Base-by-base conservation (phyloP, 2,113 vertebrate genomes). In the Xerus inauris region DNA sequence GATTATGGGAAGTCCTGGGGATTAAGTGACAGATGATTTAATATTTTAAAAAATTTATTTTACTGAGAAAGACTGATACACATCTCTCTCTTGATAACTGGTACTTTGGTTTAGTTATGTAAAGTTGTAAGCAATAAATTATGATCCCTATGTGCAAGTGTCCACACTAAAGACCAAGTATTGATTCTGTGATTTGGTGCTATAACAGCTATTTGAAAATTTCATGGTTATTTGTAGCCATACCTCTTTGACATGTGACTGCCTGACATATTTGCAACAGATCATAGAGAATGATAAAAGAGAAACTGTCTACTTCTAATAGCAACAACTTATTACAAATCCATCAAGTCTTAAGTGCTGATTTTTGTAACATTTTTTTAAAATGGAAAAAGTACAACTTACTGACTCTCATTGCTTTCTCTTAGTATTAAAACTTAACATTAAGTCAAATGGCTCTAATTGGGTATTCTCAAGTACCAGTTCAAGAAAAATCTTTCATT, bases 1-100 rank as follows among this genome's bases (percentile, higher is more conserved):
- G 38, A 97, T 69, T 49, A 80, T n/a, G 16, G 35, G 19, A 59
- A 88, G 62, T 81, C 20, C 59, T 32, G 88, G 28, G 54, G 67
- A 97, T 96, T 75, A 96, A 81, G 24, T 87, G 22, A 7, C 92
- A 93, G 47, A 72, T n/a, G 47, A 84, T 76, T 87, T 85, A 92
- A 84, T 49, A 59, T 64, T 93, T 88, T 79, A 75, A 76, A 76
- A 94, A 65, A 38, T 77, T 91, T 82, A 84, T 35, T 79, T 77
- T 24, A 69, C 2, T 45, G 28, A n/a, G 38, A 54, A 86, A 96
- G 95, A 96, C 32, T 16, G 62, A 94, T 16, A 90, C 0, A 20
- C 8, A 87, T 16, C 8, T 24, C 73, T 91, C 26, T 82, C 71
- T 92, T 94, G 86, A 80, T 10, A 91, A 87, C 26, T 89, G 72